Percentiles rank a stretch among this genome's conserved stretches.
Conservation (phyloP, 2,113 vertebrate species). For the Hyperopisus bebe region DNA sequence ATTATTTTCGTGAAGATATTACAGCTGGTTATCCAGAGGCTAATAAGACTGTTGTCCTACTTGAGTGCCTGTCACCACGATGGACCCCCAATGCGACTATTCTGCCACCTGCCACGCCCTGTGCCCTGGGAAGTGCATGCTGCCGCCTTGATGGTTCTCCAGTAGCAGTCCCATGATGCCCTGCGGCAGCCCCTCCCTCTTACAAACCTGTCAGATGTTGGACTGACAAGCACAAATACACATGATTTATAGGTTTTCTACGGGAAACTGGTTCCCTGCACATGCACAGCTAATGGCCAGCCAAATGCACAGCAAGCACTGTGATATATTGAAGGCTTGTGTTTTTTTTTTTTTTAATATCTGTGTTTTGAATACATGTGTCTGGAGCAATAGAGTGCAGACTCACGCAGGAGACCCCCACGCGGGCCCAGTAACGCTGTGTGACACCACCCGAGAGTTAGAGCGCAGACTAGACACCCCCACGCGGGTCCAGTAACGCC, state of each 20-base stretch:
- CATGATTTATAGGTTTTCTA: conserved; percentile 48
- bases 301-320: neutral
- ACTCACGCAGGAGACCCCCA: too few relatives aligned
- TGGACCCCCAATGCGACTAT: too few relatives aligned
- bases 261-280: neutral
- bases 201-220: conserved; percentile 32
- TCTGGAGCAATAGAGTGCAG: neutral
- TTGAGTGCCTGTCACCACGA: neutral
- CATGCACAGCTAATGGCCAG: neutral
- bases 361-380: neutral
- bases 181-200: neutral
- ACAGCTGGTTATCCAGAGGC: neutral
- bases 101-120: neutral
- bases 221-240: conserved; percentile 35
- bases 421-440: neutral
- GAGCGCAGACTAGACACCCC: neutral
- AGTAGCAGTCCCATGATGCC: neutral
- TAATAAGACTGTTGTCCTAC: neutral
- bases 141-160: neutral
- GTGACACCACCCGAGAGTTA: neutral
- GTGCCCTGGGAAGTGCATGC: neutral
- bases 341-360: neutral
- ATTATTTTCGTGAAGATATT: neutral
- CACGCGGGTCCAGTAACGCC: too few relatives aligned
- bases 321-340: neutral